Conservation (phyloP, 2,888 invertebrate genomes). For the Chloroclysta siterata region DNA sequence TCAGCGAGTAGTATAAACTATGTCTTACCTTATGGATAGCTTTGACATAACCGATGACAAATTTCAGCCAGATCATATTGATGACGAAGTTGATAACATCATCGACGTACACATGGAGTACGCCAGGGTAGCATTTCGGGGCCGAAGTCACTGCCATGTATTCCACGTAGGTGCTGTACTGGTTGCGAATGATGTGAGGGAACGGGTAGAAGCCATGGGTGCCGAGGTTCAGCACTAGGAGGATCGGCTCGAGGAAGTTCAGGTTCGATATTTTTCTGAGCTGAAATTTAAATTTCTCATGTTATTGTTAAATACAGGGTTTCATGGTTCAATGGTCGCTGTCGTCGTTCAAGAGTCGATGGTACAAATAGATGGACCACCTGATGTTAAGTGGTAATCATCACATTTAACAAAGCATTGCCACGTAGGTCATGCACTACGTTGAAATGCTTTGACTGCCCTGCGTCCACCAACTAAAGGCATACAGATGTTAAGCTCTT, state of each 20-base stretch:
- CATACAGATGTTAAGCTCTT: no score
- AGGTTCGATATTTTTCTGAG: constrained; percentile 50
- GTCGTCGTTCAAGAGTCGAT: no score
- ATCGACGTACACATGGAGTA: constrained; percentile 63
- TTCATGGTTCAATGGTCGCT: no score
- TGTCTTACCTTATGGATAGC: constrained; percentile 65
- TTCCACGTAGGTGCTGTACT: constrained; percentile 55
- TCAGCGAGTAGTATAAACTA: no score
- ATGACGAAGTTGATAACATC: constrained; percentile 65
- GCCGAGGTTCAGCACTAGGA: constrained; percentile 66
- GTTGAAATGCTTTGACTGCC: no score
- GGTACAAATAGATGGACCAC: no score
- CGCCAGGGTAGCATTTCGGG: constrained; percentile 66
- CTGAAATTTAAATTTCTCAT: constrained; percentile 44
- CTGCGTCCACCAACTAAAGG: no score
- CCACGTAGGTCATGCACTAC: no score
- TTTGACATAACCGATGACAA: constrained; percentile 59
- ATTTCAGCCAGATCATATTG: constrained; percentile 68
- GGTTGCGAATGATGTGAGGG: constrained; percentile 57
- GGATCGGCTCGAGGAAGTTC: constrained; percentile 60
- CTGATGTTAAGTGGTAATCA: no score
- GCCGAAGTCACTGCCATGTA: constrained; percentile 48
- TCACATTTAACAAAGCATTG: no score
- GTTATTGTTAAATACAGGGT: no score
- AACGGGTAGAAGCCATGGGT: constrained; percentile 73